These are phyloP conservation scores for Cheilosia variabilis DNA, from an alignment of 2,888 invertebrate species.

Conservation along the genomic window DNA sequence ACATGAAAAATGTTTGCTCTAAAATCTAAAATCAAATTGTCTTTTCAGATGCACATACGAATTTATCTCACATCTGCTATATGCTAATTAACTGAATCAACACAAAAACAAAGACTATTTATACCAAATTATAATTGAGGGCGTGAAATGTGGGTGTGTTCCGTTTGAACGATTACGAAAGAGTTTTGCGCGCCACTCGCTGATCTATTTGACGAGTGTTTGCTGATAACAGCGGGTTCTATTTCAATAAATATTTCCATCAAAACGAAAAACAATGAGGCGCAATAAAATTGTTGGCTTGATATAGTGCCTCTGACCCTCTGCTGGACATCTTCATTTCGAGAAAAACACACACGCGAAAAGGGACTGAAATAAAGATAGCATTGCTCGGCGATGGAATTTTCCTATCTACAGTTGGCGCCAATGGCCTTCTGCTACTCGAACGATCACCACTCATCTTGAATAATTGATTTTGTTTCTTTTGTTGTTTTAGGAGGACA, in stretches of 20 bases:
- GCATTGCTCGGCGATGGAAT: conserved; percentile 34
- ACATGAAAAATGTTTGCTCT: not conserved
- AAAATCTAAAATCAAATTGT: not conserved
- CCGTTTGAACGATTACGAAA: not conserved
- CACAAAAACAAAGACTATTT: conserved; percentile 4
- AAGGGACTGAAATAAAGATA: not conserved
- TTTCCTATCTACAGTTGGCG: conserved; percentile 15
- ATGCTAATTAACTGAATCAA: conserved; percentile 23
- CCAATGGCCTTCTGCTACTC: not conserved
- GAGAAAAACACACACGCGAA: too few species aligned
- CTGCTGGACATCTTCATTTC: not conserved
- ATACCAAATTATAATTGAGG: conserved; percentile 20
- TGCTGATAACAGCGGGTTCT: conserved; percentile 15
- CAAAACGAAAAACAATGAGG: not conserved
- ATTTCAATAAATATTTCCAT: conserved; percentile 8
- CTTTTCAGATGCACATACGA: not conserved
- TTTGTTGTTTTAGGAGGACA: not conserved
- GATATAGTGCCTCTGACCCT: not conserved
- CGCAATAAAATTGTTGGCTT: conserved; percentile 15
- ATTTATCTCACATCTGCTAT: not conserved
- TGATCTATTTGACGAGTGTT: not conserved
- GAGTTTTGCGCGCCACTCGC: not conserved
- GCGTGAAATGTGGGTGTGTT: conserved; percentile 54
- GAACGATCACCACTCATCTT: not conserved
- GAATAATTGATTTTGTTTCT: not conserved